These are phyloP conservation scores for Brachylomia viminalis DNA, from an alignment of 2,888 invertebrate genomes.

Conservation along the genomic window DNA sequence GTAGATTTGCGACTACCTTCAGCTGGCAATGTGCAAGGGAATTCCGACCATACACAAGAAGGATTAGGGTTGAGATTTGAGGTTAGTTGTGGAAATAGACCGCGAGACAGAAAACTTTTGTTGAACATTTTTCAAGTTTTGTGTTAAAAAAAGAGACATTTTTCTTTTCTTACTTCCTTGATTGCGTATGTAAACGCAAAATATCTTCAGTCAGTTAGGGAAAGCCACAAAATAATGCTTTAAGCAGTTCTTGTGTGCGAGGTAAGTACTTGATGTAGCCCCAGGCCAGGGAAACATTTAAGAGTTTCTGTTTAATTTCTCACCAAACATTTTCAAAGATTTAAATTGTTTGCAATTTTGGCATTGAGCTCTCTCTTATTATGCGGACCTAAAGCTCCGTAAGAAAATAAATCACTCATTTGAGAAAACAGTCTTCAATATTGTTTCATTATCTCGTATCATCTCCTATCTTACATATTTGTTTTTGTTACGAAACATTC, in stretches of 20 bases:
- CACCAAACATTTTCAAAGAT: not conserved
- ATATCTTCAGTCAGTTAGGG: not conserved
- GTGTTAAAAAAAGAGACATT: not conserved
- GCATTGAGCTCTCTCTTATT: not conserved
- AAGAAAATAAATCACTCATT: constrained; percentile 16
- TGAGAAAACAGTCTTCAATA: constrained; percentile 1
- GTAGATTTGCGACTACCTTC: constrained; percentile 12
- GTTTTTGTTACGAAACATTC: not conserved
- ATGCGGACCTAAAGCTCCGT: constrained; percentile 12
- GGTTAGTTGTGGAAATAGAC: not conserved
- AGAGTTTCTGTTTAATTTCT: not conserved
- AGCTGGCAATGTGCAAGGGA: not conserved
- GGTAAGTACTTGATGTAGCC: too few relatives aligned
- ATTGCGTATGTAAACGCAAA: not conserved
- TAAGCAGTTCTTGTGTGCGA: too few relatives aligned
- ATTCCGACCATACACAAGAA: accelerated
- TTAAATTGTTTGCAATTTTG: not conserved
- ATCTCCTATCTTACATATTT: not conserved
- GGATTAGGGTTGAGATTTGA: constrained; percentile 16
- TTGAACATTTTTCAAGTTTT: constrained; percentile 8
- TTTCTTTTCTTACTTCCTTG: not conserved
- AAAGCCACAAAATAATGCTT: not conserved
- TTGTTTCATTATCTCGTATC: not conserved
- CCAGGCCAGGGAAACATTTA: not conserved
- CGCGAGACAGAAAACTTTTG: constrained; percentile 6